Base-by-base conservation (phyloP, 2,797 vertebrate genomes). In the Dermochelys coriacea region DNA sequence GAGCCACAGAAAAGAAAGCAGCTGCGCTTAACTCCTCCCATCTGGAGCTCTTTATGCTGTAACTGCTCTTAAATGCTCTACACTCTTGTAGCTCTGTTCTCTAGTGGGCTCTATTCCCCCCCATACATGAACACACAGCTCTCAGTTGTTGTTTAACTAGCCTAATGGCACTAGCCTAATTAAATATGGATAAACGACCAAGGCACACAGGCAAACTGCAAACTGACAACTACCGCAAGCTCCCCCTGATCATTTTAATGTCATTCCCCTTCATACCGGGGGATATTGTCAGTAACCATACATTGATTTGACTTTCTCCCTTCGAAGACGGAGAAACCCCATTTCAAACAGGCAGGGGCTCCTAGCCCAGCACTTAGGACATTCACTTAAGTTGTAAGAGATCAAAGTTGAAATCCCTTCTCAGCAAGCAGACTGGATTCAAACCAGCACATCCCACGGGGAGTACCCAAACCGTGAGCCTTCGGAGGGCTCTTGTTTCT, bases 151-250 rank as follows among this genome's bases (percentile, higher is more conserved):
- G 49, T 86, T 89, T 89, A 89, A 93, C 79, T 89, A 78, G 80
- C 83, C 55, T 84, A 86, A 85, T 29, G 75, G 79, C 79, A 64
- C 71, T 57, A 21, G 83, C 21, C 87, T 86, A 86, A 89, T 93
- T 68, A 93, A 93, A 89, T 79, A 83, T 89, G 89, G 74, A 93
- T 83, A 93, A 93, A 83, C 85, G 80, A 79, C 57, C 80, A 57
- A 31, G 64, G 84, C 47, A 57, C 87, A 77, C 14, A 55, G 61
- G 55, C 37, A 25, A 68, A 77, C 78, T 81, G 61, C 81, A 77
- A 64, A 64, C 49, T 41, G 41, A 54, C 64, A n/a, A 19, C 52
- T 47, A 49, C 10, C 27, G 29, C 47, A n/a, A 49, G 37, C 49
- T 12, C 57, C 21, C 50, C 55, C 45, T 5, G 50, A 68, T 49